Base-by-base conservation (phyloP, 2,888 invertebrate genomes). In the Diarsia dahlii region DNA sequence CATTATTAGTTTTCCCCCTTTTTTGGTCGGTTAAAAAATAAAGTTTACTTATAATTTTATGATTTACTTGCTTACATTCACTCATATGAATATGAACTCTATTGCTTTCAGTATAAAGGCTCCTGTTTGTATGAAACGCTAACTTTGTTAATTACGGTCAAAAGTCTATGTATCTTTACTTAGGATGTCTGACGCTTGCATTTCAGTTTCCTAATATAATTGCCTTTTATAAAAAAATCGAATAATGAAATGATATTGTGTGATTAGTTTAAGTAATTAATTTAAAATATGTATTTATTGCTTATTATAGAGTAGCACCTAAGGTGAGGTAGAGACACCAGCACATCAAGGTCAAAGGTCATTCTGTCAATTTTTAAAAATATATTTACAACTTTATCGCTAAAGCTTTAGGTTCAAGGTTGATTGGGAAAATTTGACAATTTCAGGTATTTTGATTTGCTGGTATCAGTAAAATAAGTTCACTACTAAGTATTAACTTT, bases 401-500 rank as follows among this genome's bases (percentile, higher is more conserved):
- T 39, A 8, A 39, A 39, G 39, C 39, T 39, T 39, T 39, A 39
- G 39, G 39, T 39, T 39, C 39, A 39, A 39, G 39, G 39, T 39
- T 39, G 8, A 39, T 39, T 39, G 39, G 39, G 39, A 0, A 8
- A 39, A 39, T 8, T 39, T 8, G 39, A 39, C 39, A 39, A 6
- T 39, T 39, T 39, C 39, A 6, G 4, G 39, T 39, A 39, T 39
- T 4, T 39, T 39, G 39, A 39, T 39, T 39, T 39, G 39, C 39
- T 39, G 39, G 39, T 6, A 39, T 39, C 39, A 5, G 39, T 39
- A 39, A 39, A 39, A 6, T 46, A 39, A 45, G 45, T 34, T 9
- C 13, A 6, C 56, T 56, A 56, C n/a, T 71, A 64, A 77, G 77
- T 78, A 77, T 78, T 77, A 78, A 50, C 18, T 45, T 56, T 64